Percentiles rank a stretch among this genome's conserved stretches.
phyloP scores from a whole-genome alignment of 2,888 invertebrate species.

The Entomobrya proxima region DNA sequence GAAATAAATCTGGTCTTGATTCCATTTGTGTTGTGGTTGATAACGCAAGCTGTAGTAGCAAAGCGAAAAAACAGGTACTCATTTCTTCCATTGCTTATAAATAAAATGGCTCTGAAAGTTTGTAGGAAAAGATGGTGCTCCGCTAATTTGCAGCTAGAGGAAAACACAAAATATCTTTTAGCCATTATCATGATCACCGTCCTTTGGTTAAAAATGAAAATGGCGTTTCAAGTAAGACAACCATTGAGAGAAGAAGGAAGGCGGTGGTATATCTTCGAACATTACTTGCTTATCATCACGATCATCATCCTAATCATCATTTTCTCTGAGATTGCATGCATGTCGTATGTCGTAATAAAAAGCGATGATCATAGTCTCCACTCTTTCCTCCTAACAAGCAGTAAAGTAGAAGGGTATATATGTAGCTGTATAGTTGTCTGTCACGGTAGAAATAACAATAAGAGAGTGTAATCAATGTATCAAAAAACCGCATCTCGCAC shows the following conservation, averaged over 20 bases:
- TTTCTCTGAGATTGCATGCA: slow-evolving; percentile 8
- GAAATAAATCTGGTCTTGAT: no score
- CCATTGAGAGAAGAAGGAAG: not conserved
- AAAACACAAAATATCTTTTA: not conserved
- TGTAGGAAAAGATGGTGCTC: not conserved
- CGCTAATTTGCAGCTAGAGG: not conserved
- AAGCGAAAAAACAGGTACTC: not conserved
- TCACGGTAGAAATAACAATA: slow-evolving; percentile 23
- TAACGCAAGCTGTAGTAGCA: not conserved
- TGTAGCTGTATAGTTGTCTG: not conserved
- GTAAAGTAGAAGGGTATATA: not conserved
- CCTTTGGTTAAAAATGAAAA: not conserved
- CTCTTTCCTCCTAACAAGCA: not conserved
- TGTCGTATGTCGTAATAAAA: slow-evolving; percentile 1
- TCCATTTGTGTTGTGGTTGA: not conserved
- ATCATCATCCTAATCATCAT: not conserved
- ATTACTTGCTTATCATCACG: slow-evolving; percentile 22
- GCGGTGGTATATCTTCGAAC: not conserved
- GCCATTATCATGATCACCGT: not conserved
- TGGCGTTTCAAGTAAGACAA: not conserved
- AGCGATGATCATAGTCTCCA: slow-evolving; percentile 8
- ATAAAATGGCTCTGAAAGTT: slow-evolving; percentile 13
- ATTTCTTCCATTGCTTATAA: not conserved
- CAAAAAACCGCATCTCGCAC: slow-evolving; percentile 31
- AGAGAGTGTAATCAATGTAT: slow-evolving; percentile 42